Conservation (phyloP, 2,797 vertebrate genomes). For the Carduelis carduelis region DNA sequence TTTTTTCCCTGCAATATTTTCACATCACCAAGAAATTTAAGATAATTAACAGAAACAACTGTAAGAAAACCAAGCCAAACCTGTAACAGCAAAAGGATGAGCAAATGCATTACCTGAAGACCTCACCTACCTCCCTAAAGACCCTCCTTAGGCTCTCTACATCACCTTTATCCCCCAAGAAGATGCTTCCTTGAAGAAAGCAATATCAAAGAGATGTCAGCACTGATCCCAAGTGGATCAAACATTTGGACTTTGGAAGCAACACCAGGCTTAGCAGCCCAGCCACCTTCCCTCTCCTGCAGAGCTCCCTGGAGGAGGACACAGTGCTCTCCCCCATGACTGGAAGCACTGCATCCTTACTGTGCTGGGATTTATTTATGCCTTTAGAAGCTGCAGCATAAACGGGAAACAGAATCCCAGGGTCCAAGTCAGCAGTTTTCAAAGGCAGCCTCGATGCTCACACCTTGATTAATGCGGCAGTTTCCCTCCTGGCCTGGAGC, state of each 20-base stretch:
- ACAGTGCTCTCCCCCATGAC: background rate
- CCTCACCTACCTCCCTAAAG: background rate
- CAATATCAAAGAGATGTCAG: fast-evolving
- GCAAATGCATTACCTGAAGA: background rate
- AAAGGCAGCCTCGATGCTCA: background rate
- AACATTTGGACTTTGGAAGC: background rate
- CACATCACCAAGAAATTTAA: background rate
- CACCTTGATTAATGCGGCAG: conserved; percentile 32
- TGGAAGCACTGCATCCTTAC: background rate
- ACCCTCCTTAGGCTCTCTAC: background rate
- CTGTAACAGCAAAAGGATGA: background rate
- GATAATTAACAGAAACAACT: background rate
- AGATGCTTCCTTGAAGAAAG: background rate
- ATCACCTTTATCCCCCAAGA: background rate
- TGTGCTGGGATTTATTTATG: background rate
- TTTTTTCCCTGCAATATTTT: background rate
- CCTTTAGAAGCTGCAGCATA: background rate
- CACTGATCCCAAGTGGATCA: background rate
- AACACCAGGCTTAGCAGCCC: background rate
- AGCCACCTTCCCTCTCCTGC: background rate
- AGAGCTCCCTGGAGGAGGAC: background rate
- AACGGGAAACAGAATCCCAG: background rate
- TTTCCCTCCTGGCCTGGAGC: conserved; percentile 7
- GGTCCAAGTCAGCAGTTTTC: conserved; percentile 30
- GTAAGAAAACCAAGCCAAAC: background rate